phyloP scores from a whole-genome alignment of 2,797 vertebrate genomes.

The Sebastes taczanowskii region DNA sequence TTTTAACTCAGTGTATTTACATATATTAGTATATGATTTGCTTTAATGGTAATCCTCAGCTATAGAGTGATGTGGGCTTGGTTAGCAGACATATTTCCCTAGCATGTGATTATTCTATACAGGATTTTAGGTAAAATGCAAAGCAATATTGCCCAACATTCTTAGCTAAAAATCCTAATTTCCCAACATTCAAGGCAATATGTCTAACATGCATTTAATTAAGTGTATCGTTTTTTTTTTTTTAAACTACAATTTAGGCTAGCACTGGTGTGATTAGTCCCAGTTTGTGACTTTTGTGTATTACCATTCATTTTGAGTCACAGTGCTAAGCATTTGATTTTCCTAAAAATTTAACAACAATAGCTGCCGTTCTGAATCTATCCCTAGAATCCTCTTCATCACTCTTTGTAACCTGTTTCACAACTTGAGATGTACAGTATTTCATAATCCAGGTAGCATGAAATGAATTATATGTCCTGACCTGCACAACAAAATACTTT shows the following conservation, averaged over 20 bases:
- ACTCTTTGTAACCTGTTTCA: neutral
- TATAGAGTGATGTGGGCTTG: neutral
- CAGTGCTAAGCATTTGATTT: no score
- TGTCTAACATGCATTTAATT: neutral
- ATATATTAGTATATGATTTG: neutral
- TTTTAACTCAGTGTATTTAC: neutral
- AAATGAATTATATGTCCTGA: neutral
- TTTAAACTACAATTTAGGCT: neutral
- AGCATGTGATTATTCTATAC: neutral
- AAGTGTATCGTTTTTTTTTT: neutral
- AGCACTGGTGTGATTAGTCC: neutral
- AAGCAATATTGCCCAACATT: neutral
- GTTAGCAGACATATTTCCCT: neutral
- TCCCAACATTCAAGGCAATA: neutral
- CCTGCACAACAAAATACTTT: neutral
- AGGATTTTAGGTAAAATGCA: neutral
- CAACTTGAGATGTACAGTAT: neutral
- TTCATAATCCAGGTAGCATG: neutral
- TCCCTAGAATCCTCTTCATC: no score
- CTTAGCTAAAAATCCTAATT: neutral
- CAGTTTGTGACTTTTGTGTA: neutral
- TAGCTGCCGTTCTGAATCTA: no score
- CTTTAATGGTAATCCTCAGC: neutral
- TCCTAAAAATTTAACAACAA: no score
- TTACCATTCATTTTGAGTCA: no score